A percentile compares a stretch with the other conserved stretches of the same genome.
Evolutionary conservation across 1,140 invertebrate species (phyloP).

Genomic region (Nilaparvata lugens): DNA sequence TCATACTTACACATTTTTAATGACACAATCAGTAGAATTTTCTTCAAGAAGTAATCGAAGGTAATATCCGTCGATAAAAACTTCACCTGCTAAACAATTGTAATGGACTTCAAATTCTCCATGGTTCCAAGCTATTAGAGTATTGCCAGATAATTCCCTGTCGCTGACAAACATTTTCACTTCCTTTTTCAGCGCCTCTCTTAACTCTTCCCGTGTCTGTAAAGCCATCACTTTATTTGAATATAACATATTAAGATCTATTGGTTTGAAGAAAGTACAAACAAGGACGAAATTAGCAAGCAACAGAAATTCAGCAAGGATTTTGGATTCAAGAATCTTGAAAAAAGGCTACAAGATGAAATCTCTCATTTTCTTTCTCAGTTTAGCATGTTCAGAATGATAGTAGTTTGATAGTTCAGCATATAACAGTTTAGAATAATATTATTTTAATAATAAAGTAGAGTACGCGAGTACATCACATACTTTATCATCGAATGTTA

Average conservation of each 20-base stretch:
- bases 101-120: slow-evolving; percentile 93
- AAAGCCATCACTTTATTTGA: slow-evolving; percentile 22
- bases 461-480: too few species aligned
- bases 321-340: too few species aligned
- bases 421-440: too few species aligned
- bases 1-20: slow-evolving; percentile 72
- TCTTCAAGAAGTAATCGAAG: slow-evolving; percentile 88
- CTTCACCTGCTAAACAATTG: slow-evolving; percentile 87
- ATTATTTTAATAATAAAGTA: too few species aligned
- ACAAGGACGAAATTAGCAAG: too few species aligned
- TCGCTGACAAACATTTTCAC: slow-evolving; percentile 82
- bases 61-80: slow-evolving; percentile 98
- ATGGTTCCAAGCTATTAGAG: slow-evolving; percentile 94
- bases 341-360: too few species aligned
- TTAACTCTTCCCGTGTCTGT: slow-evolving; percentile 89
- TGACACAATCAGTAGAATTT: slow-evolving; percentile 74
- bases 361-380: too few species aligned
- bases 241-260: not conserved
- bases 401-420: too few species aligned
- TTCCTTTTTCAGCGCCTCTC: slow-evolving; percentile 89
- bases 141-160: slow-evolving; percentile 73
- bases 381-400: too few species aligned
- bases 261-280: too few species aligned
- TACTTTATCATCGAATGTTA: too few species aligned
- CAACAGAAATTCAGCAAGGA: too few species aligned